Base-by-base conservation (phyloP, 2,113 vertebrate genomes). In the Himantopus leucocephalus region DNA sequence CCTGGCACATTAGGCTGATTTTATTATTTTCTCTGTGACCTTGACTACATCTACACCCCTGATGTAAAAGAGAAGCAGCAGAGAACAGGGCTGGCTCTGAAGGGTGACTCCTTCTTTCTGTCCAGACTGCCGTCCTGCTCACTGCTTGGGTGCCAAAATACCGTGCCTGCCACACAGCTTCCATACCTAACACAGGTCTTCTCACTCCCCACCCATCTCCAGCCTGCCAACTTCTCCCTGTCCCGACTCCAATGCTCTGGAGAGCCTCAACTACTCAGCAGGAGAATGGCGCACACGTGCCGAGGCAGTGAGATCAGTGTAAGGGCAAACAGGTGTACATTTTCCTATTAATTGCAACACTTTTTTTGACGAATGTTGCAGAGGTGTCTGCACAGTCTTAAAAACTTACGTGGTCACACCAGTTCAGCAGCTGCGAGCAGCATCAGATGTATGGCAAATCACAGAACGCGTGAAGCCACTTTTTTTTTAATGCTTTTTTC, bases 231-330 rank as follows among this genome's bases (percentile, higher is more conserved):
- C 45, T 77, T 71, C 32, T 60, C 63, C 37, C 19, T 45, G 16
- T 29, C 75, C 37, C 4, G 2, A 23, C 26, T 56, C 64, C 3
- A 14, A 85, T 27, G n/a, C 53, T 82, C 74, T 62, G 68, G 16
- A 81, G 41, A 71, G 41, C 20, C 45, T 83, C 35, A 79, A 2
- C 53, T 22, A 16, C 53, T 58, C 72, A 37, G 27, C 34, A 73
- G 2, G 0, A 6, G 4, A 58, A 63, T 2, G 14, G 53, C 4
- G 3, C 67, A 53, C 15, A 24, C 0, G 0, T 72, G 41, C 55
- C 0, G 0, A 90, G n/a, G 35, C 71, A 73, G 29, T 17, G 24
- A 90, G 34, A 90, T 53, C 75, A 73, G 4, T 5, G 11, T 27
- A 35, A 56, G 32, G n/a, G 29, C 64, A 56, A 50, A 47, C 11